Conservation (phyloP, 2,797 vertebrate species). For the Hoplostethus mediterraneus region DNA sequence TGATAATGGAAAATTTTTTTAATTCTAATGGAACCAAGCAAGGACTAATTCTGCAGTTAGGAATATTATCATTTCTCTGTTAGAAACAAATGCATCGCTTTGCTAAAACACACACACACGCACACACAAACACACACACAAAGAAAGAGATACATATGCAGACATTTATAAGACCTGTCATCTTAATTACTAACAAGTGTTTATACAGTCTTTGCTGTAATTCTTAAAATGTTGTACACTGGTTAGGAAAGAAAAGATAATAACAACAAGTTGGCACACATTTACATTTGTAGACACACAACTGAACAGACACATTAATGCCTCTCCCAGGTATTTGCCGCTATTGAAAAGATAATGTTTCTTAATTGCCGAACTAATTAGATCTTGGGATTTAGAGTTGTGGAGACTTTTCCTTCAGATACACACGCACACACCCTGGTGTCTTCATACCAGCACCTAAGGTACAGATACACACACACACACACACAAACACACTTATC, state of each 20-base stretch:
- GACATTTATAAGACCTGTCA: background rate
- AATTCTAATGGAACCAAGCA: background rate
- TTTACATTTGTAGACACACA: background rate
- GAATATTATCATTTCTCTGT: background rate
- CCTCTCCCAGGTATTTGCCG: slow-evolving; percentile 17
- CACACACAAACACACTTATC: too few species aligned
- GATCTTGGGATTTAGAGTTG: slow-evolving; percentile 16
- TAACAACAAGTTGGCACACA: background rate
- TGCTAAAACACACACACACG: background rate
- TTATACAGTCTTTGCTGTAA: background rate
- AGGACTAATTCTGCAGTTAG: background rate
- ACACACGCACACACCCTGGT: slow-evolving; percentile 4
- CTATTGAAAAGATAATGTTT: slow-evolving; percentile 31
- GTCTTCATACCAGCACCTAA: too few species aligned
- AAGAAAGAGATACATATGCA: background rate
- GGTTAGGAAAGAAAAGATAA: slow-evolving; percentile 15
- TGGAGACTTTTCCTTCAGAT: slow-evolving; percentile 21
- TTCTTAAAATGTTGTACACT: slow-evolving; percentile 9
- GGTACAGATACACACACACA: too few species aligned
- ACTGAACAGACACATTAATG: slow-evolving; percentile 5
- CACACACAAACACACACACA: slow-evolving; percentile 6
- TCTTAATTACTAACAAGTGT: slow-evolving; percentile 2
- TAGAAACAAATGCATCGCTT: background rate
- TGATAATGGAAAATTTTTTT: background rate
- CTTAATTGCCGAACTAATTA: slow-evolving; percentile 29